Evolutionary conservation across 2,888 invertebrate species (phyloP).

Genomic region (Cephus sareptanus): DNA sequence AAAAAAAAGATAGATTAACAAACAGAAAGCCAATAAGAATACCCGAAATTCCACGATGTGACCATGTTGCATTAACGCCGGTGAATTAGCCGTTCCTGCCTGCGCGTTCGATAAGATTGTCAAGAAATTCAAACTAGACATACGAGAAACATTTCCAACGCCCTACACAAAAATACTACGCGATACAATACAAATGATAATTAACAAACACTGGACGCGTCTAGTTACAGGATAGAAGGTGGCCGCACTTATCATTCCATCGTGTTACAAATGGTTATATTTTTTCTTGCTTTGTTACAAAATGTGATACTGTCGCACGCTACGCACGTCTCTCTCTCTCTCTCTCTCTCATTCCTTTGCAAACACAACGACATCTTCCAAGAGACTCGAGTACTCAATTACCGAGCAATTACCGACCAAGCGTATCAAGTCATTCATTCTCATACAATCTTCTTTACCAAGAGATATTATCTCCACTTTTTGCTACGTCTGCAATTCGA

Average conservation of each 20-base stretch:
- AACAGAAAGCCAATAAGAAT: background rate
- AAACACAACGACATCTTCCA: background rate
- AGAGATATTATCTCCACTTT: background rate
- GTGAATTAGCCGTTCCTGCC: background rate
- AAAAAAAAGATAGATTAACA: background rate
- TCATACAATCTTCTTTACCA: background rate
- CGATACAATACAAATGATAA: background rate
- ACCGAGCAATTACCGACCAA: background rate
- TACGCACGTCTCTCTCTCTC: background rate
- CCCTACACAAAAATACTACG: background rate
- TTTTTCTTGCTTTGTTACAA: conserved; percentile 53
- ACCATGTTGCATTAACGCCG: background rate
- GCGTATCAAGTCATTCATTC: background rate
- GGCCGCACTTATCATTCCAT: background rate
- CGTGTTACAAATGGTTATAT: conserved; percentile 60
- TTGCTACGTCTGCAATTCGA: background rate
- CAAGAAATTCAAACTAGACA: background rate
- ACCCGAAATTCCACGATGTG: background rate
- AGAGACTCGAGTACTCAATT: background rate
- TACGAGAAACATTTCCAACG: background rate
- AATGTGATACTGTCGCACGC: conserved; percentile 25
- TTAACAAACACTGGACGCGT: background rate
- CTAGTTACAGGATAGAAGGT: background rate
- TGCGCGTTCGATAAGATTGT: background rate
- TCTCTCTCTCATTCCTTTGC: background rate